Base-by-base conservation (phyloP, 2,888 invertebrate genomes). In the Limnephilus auricula region DNA sequence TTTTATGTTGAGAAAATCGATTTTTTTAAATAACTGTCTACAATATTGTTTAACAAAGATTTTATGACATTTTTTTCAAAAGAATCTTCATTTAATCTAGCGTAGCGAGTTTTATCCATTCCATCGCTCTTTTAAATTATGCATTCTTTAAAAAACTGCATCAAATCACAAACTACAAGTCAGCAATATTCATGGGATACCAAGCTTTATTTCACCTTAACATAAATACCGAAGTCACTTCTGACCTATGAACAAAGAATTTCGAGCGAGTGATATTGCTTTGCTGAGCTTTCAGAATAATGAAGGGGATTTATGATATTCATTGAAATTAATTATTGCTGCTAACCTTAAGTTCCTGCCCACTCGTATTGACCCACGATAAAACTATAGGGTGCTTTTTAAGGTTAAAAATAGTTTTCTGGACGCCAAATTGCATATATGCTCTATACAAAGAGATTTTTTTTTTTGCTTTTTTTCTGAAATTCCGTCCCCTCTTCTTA, bases 291-390 rank as follows among this genome's bases (percentile, higher is more conserved):
- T 90, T 50, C 86, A 32, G 65, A 30, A 65, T 86, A 65, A 31
- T 86, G 65, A 18, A 86, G 65, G 65, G 84, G 89, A n/a, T 34
- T 92, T 92, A 91, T 92, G 89, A 91, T 91, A 92, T 92, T 92
- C 92, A 92, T 92, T 83, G 90, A 92, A 91, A 92, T 92, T 90
- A 92, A 92, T 92, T 90, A 92, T 92, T 92, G 85, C 88, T 65
- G 30, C 65, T 30, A 45, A 40, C 37, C 78, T 78, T 89, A 34
- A 34, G 89, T 79, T 79, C 13, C n/a, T 79, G n/a, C 37, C 79
- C 79, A 30, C 25, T 31, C 87, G 32, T 87, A 31, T 31, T 31
- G 78, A 37, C 84, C 10, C 10, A 18, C 83, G 83, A 83, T 3
- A n/a, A 83, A 18, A 34, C 45, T 15, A 45, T 3, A 65, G 50